phyloP scores from a whole-genome alignment of 2,113 vertebrate species.

The Cyanoderma ruficeps region DNA sequence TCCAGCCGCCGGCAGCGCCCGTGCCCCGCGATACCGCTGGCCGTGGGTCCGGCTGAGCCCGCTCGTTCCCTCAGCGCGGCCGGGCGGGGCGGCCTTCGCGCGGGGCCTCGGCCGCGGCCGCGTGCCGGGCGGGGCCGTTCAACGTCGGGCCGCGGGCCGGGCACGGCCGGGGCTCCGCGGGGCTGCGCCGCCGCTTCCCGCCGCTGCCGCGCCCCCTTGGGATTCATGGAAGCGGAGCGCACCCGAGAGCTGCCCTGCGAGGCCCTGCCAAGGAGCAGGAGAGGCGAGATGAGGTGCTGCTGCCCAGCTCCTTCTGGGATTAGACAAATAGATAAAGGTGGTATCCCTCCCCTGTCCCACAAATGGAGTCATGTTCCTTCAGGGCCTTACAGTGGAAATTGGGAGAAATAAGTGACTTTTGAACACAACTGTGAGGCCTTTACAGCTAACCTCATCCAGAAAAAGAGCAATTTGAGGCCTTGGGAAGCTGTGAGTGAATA shows the following conservation, averaged over 20 bases:
- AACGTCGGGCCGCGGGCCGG: background rate
- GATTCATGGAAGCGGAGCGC: fast-evolving
- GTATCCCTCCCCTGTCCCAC: fast-evolving
- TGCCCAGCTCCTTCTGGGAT: no score
- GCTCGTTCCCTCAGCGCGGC: background rate
- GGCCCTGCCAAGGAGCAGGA: background rate
- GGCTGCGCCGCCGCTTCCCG: background rate
- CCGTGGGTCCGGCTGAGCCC: background rate
- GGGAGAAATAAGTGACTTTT: background rate
- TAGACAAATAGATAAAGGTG: no score
- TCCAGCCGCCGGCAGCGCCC: background rate
- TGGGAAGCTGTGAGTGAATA: background rate
- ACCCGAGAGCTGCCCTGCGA: fast-evolving
- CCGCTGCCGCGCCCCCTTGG: fast-evolving
- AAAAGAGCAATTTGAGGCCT: background rate
- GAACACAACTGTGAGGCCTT: background rate
- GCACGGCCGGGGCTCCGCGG: background rate
- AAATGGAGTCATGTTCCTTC: fast-evolving
- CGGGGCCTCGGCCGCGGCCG: no score
- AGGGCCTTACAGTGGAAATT: background rate
- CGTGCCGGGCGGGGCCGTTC: background rate
- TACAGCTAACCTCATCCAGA: no score
- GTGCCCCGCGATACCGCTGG: background rate
- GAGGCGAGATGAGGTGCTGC: background rate
- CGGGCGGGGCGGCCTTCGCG: background rate